Evolutionary conservation across 2,888 invertebrate species (phyloP).

Genomic region (Neria commutata): DNA sequence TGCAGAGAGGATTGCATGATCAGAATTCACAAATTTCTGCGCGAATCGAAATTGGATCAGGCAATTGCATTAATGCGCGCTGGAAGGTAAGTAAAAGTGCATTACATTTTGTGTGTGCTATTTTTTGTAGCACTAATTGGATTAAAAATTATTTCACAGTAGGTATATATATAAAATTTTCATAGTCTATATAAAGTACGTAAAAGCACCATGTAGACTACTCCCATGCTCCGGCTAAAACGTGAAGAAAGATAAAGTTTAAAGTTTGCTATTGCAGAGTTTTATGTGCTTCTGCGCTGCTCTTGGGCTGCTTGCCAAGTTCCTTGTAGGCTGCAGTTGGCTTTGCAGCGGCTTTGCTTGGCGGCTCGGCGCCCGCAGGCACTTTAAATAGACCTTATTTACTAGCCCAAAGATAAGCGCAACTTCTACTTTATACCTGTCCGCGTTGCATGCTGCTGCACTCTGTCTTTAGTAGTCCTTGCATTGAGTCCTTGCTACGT

Average conservation of each 20-base stretch:
- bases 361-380: slow-evolving; percentile 28
- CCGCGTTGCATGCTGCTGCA: background rate
- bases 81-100: slow-evolving; percentile 71
- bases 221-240: background rate
- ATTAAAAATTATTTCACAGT: background rate
- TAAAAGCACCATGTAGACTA: background rate
- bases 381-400: slow-evolving; percentile 59
- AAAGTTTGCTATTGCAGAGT: no score
- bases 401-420: slow-evolving; percentile 40
- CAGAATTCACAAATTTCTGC: slow-evolving; percentile 79
- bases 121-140: no score
- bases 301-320: background rate
- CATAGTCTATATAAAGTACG: no score
- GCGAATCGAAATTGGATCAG: slow-evolving; percentile 73
- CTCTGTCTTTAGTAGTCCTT: background rate
- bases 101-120: no score
- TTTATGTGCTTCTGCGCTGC: background rate
- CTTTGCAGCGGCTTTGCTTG: slow-evolving; percentile 23
- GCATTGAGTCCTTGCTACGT: no score
- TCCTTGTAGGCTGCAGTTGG: background rate
- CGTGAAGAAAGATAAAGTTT: no score
- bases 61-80: slow-evolving; percentile 83
- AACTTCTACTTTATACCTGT: slow-evolving; percentile 14
- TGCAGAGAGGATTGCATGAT: slow-evolving; percentile 85
- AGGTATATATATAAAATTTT: no score